Percentiles rank a stretch among this genome's conserved stretches.
These are phyloP conservation scores for Drosophila melanica DNA, from an alignment of 1,140 invertebrate genomes.

Conservation along the genomic window DNA sequence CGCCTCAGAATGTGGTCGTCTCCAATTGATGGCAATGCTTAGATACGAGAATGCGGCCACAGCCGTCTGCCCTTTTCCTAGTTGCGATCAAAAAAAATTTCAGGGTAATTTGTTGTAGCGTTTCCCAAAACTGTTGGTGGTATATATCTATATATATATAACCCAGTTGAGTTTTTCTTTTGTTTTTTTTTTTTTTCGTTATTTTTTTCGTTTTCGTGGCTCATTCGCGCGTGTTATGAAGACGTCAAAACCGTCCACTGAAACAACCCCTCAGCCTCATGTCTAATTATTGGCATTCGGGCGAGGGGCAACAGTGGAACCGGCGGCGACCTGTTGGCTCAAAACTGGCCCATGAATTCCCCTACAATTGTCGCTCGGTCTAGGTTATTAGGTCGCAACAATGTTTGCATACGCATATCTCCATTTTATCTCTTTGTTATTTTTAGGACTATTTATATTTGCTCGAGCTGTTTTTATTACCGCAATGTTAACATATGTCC, in stretches of 20 bases:
- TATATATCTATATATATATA: slow-evolving; percentile 24
- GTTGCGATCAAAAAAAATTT: slow-evolving; percentile 55
- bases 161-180: slow-evolving; percentile 8
- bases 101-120: slow-evolving; percentile 75
- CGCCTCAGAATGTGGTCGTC: slow-evolving; percentile 42
- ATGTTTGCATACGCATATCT: slow-evolving; percentile 38
- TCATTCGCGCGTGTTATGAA: slow-evolving; percentile 80
- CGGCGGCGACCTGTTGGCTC: not conserved
- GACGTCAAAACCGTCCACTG: slow-evolving; percentile 59
- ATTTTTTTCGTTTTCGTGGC: slow-evolving; percentile 24
- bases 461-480: slow-evolving; percentile 41
- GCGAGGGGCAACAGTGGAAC: not conserved
- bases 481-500: slow-evolving; percentile 59
- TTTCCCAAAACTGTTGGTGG: slow-evolving; percentile 73
- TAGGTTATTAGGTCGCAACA: slow-evolving; percentile 22
- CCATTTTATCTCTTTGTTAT: slow-evolving; percentile 21
- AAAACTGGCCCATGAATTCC: slow-evolving; percentile 19
- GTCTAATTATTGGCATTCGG: slow-evolving; percentile 17
- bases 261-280: slow-evolving; percentile 20
- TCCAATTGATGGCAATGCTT: slow-evolving; percentile 45
- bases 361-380: slow-evolving; percentile 7
- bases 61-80: slow-evolving; percentile 19
- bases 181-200: slow-evolving; percentile 28
- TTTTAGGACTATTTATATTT: slow-evolving; percentile 36
- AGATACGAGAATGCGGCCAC: slow-evolving; percentile 41